Evolutionary conservation across 2,797 vertebrate genomes (phyloP).

Genomic region (Linurgus olivaceus): DNA sequence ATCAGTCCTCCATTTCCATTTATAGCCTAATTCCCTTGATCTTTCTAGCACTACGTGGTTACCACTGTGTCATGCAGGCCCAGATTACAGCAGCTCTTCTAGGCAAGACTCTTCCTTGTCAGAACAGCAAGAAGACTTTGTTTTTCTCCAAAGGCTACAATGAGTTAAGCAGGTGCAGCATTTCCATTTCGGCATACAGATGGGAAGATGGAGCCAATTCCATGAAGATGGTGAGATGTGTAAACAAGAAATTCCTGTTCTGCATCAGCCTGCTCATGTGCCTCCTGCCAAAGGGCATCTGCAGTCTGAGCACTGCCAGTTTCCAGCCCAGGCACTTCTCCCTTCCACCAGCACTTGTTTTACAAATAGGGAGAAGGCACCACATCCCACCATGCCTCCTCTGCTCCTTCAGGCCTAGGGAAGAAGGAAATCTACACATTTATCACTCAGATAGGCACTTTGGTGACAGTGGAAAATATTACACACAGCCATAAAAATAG

Average conservation of each 20-base stretch:
- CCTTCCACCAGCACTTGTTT: background rate
- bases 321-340: background rate
- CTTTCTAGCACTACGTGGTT: background rate
- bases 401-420: background rate
- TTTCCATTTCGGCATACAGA: background rate
- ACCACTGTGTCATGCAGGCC: background rate
- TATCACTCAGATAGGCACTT: background rate
- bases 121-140: background rate
- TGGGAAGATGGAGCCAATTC: background rate
- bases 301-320: background rate
- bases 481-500: conserved; percentile 3
- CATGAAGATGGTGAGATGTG: conserved; percentile 39
- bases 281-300: background rate
- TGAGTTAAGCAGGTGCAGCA: background rate
- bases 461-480: background rate
- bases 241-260: conserved; percentile 67
- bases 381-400: background rate
- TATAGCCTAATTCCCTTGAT: background rate
- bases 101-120: background rate
- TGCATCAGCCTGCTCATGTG: conserved; percentile 47
- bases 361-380: conserved; percentile 21
- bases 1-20: background rate
- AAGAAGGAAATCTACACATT: background rate
- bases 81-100: background rate
- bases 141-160: background rate